These are phyloP conservation scores for Spodoptera exigua DNA, from an alignment of 2,888 invertebrate genomes.

Conservation along the genomic window DNA sequence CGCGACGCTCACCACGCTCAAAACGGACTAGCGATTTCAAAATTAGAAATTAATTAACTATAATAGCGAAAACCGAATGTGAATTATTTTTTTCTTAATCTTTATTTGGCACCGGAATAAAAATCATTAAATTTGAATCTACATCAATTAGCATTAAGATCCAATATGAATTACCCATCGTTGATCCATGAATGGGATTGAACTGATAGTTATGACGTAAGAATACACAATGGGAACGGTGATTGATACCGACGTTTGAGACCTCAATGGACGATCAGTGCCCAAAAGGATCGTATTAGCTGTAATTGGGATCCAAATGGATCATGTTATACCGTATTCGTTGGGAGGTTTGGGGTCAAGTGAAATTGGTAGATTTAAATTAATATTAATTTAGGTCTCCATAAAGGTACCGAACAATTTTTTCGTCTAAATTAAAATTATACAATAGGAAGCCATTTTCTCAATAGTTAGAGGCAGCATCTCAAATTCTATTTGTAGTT, in stretches of 20 bases:
- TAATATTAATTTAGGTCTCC: neutral
- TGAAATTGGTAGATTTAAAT: conserved; percentile 10
- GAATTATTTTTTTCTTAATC: no score
- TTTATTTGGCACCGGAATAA: conserved; percentile 17
- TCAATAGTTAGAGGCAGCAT: no score
- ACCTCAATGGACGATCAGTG: conserved; percentile 66
- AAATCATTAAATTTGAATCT: conserved; percentile 21
- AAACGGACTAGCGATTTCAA: no score
- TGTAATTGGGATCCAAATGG: conserved; percentile 48
- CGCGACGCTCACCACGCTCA: no score
- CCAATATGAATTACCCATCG: conserved; percentile 27
- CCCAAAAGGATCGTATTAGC: conserved; percentile 58
- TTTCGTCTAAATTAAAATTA: no score
- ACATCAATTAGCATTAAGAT: conserved; percentile 47
- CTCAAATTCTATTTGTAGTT: no score
- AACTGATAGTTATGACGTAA: conserved; percentile 66
- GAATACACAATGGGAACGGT: conserved; percentile 66
- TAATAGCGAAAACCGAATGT: no score
- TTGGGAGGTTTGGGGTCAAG: conserved; percentile 2
- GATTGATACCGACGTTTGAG: conserved; percentile 53
- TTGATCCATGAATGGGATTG: conserved; percentile 21
- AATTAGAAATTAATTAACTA: no score
- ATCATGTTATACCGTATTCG: conserved; percentile 13
- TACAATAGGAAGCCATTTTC: no score
- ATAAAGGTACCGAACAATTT: neutral